Conservation (phyloP, 2,113 vertebrate species). For the Mesocricetus auratus region DNA sequence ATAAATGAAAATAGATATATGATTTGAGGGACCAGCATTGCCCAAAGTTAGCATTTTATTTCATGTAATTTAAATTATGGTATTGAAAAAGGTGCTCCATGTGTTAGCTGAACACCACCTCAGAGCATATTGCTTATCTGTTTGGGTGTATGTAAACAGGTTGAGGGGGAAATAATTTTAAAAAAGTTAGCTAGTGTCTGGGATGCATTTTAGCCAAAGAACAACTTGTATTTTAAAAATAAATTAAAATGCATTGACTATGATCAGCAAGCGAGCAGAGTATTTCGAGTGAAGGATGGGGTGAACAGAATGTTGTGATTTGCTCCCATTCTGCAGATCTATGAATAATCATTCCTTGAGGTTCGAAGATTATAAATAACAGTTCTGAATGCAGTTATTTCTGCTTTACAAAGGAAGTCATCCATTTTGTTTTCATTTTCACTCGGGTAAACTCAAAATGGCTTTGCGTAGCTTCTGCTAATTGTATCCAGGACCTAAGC, state of each 20-base stretch:
- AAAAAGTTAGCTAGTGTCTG: constrained; percentile 47
- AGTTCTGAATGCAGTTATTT: constrained; percentile 61
- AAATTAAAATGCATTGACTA: constrained; percentile 76
- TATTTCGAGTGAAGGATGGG: constrained; percentile 58
- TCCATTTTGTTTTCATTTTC: constrained; percentile 76
- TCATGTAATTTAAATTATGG: constrained; percentile 60
- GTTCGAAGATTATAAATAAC: constrained; percentile 80
- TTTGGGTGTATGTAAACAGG: constrained; percentile 22
- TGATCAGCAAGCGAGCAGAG: constrained; percentile 47
- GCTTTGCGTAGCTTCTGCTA: constrained; percentile 60
- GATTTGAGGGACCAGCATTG: constrained; percentile 29
- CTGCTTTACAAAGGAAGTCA: constrained; percentile 65
- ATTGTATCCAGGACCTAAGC: constrained; percentile 60
- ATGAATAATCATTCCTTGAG: constrained; percentile 82
- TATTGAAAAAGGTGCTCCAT: not conserved
- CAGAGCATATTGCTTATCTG: constrained; percentile 11
- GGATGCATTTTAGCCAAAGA: constrained; percentile 54
- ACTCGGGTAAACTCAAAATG: constrained; percentile 72
- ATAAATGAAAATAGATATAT: constrained; percentile 70
- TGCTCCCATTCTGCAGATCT: constrained; percentile 53
- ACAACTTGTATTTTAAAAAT: constrained; percentile 74
- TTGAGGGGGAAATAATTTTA: constrained; percentile 40
- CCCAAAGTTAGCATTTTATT: constrained; percentile 61
- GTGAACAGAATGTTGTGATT: constrained; percentile 78
- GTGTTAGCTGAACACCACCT: constrained; percentile 49